Conservation (phyloP, 2,888 invertebrate genomes). For the Drymonia ruficornis region DNA sequence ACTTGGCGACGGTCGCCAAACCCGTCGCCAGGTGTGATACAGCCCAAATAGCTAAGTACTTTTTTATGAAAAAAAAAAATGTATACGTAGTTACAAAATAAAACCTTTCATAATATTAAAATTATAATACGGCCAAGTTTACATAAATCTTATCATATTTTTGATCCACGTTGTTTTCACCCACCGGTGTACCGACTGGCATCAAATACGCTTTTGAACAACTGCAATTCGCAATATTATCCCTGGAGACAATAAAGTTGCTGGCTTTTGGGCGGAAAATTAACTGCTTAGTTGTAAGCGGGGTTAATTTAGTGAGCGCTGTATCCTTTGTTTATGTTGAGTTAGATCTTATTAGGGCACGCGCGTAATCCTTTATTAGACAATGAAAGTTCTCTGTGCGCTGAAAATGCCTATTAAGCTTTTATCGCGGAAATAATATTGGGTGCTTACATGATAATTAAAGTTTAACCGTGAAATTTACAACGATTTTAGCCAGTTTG, state of each 20-base stretch:
- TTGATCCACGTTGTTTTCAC: no score
- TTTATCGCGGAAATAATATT: slow-evolving; percentile 1
- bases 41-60: no score
- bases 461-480: no score
- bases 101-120: no score
- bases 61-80: no score
- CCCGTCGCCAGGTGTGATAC: no score
- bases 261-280: slow-evolving; percentile 41
- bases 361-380: slow-evolving; percentile 16
- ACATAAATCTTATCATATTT: no score
- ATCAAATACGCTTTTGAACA: slow-evolving; percentile 27
- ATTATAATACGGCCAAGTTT: no score
- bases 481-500: no score
- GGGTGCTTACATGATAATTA: not conserved
- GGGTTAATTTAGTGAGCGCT: slow-evolving; percentile 30
- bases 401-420: not conserved
- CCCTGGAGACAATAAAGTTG: slow-evolving; percentile 42
- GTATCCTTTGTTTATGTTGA: slow-evolving; percentile 36
- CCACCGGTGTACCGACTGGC: no score
- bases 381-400: slow-evolving; percentile 10
- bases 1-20: no score
- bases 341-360: slow-evolving; percentile 32
- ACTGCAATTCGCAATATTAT: slow-evolving; percentile 42
- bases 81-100: no score
- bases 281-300: slow-evolving; percentile 41